Conservation (phyloP, 2,888 invertebrate species). For the Gnatocerus cornutus region DNA sequence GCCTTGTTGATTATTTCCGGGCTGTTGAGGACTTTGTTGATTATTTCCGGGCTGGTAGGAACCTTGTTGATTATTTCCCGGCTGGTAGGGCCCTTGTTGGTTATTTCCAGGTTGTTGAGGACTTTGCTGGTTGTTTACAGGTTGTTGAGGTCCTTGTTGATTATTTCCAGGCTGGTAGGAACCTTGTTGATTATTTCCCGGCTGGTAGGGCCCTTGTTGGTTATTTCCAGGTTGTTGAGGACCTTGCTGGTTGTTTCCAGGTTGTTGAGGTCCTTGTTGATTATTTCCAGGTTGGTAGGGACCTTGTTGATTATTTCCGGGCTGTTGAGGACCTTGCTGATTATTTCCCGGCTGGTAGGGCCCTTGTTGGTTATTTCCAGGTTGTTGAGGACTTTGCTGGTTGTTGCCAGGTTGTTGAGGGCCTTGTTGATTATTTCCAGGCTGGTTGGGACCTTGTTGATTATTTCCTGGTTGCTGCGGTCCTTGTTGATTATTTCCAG, state of each 20-base stretch:
- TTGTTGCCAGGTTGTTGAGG: constrained; percentile 32
- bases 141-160: constrained; percentile 45
- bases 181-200: constrained; percentile 41
- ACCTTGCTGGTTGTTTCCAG: constrained; percentile 49
- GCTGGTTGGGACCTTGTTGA: constrained; percentile 37
- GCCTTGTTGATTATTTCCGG: background rate
- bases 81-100: constrained; percentile 36
- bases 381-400: constrained; percentile 48
- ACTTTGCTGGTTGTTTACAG: constrained; percentile 28
- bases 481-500: constrained; percentile 24
- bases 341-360: constrained; percentile 34
- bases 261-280: constrained; percentile 41
- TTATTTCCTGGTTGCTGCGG: constrained; percentile 47
- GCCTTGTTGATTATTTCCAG: constrained; percentile 39
- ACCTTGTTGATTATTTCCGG: constrained; percentile 40
- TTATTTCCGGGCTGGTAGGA: constrained; percentile 34
- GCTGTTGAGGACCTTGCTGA: constrained; percentile 38
- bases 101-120: constrained; percentile 33
- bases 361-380: constrained; percentile 35
- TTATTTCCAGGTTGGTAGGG: constrained; percentile 39
- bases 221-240: constrained; percentile 33
- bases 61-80: constrained; percentile 40
- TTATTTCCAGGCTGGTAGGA: constrained; percentile 41
- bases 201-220: constrained; percentile 38
- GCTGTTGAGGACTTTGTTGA: constrained; percentile 41